phyloP scores from a whole-genome alignment of 2,888 invertebrate species.

The Pachycephus smyrnensis region DNA sequence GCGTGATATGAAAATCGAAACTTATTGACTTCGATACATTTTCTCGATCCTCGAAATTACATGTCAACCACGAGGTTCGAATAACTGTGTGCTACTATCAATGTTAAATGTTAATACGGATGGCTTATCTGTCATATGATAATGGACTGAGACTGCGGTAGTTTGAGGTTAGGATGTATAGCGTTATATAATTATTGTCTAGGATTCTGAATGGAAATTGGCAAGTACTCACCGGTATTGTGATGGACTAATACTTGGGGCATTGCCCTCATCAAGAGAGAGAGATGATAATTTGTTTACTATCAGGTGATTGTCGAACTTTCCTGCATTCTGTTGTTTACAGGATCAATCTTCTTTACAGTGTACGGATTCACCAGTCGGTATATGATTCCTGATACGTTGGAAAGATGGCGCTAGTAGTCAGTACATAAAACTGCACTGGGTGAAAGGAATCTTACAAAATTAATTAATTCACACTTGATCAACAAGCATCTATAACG shows the following conservation, averaged over 20 bases:
- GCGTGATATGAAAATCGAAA: too few relatives aligned
- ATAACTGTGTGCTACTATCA: too few relatives aligned
- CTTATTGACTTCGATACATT: too few relatives aligned
- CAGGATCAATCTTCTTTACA: neutral
- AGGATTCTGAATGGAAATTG: neutral
- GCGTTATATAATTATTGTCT: neutral
- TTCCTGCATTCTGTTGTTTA: slow-evolving; percentile 50
- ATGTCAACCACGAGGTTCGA: too few relatives aligned
- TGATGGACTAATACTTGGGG: neutral
- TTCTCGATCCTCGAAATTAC: too few relatives aligned
- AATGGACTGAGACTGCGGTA: neutral
- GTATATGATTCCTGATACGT: neutral
- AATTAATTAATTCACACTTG: neutral
- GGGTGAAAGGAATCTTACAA: neutral
- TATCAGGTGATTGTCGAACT: slow-evolving; percentile 40
- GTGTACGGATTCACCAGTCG: neutral
- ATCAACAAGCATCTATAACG: neutral
- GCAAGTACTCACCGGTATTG: neutral
- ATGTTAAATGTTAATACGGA: too few relatives aligned
- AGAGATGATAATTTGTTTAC: neutral
- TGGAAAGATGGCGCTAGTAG: neutral
- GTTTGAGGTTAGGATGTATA: neutral
- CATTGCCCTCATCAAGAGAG: neutral
- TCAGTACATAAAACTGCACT: neutral
- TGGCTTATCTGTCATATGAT: neutral